Percentiles rank a stretch among this genome's conserved stretches.
Evolutionary conservation across 1,140 invertebrate species (phyloP).

Genomic region (Ostrea edulis): DNA sequence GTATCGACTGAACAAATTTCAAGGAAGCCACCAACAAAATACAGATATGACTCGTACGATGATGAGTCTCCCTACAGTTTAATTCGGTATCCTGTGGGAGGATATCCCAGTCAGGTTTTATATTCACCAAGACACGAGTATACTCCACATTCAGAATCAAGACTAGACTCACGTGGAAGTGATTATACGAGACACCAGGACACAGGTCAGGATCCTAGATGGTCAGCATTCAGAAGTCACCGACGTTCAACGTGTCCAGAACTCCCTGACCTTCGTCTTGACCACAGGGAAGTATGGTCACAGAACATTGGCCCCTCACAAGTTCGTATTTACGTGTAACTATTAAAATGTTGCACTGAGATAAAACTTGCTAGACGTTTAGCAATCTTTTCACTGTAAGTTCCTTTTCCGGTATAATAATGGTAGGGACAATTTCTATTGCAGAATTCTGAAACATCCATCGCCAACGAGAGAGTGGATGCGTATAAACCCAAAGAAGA

Average conservation of each 20-base stretch:
- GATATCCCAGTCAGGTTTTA: neutral
- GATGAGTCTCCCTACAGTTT: neutral
- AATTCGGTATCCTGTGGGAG: neutral
- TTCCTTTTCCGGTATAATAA: neutral
- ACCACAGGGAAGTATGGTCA: neutral
- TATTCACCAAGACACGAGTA: neutral
- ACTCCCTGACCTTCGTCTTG: neutral
- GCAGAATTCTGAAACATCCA: neutral
- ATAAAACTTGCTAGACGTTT: too few relatives aligned
- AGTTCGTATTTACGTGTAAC: neutral
- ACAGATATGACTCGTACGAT: neutral
- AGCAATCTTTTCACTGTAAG: too few relatives aligned
- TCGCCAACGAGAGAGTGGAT: neutral
- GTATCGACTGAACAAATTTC: neutral
- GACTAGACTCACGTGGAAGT: neutral
- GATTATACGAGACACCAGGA: neutral
- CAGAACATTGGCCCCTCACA: neutral
- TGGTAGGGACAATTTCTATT: neutral
- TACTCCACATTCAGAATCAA: neutral
- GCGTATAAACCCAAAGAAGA: neutral
- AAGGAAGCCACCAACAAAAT: neutral
- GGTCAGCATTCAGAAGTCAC: neutral
- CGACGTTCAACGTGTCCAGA: neutral
- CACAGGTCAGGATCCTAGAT: neutral
- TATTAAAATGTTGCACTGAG: too few relatives aligned